A percentile compares a stretch with the other conserved stretches of the same genome.
Evolutionary conservation across 2,113 vertebrate species (phyloP).

Genomic region (Falco punctatus): DNA sequence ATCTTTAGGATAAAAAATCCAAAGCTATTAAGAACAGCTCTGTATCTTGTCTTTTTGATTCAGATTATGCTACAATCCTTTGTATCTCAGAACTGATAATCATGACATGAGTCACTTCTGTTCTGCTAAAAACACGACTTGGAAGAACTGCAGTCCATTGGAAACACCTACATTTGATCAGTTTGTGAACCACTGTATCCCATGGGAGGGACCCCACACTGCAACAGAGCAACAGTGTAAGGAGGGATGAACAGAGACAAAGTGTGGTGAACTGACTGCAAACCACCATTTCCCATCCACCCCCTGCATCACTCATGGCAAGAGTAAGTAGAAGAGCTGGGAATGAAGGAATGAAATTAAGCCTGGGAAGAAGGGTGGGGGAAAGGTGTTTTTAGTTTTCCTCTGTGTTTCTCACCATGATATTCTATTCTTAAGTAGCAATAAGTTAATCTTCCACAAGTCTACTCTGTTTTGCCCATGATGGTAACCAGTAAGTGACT

Average conservation of each 20-base stretch:
- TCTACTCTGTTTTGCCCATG: neutral
- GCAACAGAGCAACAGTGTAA: neutral
- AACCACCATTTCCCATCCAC: accelerated
- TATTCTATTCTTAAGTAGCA: neutral
- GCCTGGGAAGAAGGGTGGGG: neutral
- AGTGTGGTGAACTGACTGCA: neutral
- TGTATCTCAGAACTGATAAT: neutral
- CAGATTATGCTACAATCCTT: neutral
- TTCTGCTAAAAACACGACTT: neutral
- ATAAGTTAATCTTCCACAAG: neutral
- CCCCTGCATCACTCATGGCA: neutral
- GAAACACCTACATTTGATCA: neutral
- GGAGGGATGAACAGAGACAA: neutral
- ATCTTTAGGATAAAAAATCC: neutral
- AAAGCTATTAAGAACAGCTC: neutral
- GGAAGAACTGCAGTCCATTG: neutral
- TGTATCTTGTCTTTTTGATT: neutral
- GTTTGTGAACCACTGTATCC: neutral
- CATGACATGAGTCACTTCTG: neutral
- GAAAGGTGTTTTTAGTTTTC: neutral
- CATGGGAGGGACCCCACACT: neutral
- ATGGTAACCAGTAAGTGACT: accelerated
- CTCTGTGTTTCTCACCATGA: neutral
- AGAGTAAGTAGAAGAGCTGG: neutral
- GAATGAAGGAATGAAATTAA: neutral